Evolutionary conservation across 2,797 vertebrate species (phyloP).

Genomic region (Acomys russatus): DNA sequence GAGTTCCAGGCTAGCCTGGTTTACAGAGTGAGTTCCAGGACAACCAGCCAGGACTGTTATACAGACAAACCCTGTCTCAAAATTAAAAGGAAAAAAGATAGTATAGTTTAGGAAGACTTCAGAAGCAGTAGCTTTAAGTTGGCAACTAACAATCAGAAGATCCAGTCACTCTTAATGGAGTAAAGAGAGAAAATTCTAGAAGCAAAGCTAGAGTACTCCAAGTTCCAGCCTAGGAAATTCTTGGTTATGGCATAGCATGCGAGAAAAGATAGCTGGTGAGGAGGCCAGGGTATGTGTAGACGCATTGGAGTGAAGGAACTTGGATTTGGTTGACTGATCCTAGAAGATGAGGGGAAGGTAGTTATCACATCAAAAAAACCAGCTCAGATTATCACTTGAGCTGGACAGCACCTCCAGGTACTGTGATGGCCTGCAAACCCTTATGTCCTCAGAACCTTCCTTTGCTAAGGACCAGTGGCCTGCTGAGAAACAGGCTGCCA

Average conservation of each 20-base stretch:
- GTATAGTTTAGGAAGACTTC: background rate
- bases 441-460: background rate
- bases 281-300: background rate
- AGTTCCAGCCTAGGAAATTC: background rate
- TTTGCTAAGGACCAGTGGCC: background rate
- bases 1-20: no score
- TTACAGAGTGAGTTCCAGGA: no score
- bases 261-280: background rate
- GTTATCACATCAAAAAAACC: fast-evolving
- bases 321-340: background rate
- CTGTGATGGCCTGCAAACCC: background rate
- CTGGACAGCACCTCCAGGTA: background rate
- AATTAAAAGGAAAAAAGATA: background rate
- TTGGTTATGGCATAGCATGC: background rate
- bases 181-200: background rate
- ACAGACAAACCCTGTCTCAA: no score
- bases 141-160: background rate
- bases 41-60: no score
- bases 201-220: background rate
- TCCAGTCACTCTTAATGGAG: background rate
- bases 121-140: background rate
- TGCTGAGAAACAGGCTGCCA: background rate
- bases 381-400: background rate
- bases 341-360: background rate
- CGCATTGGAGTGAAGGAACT: background rate